Percentiles rank a stretch among this genome's conserved stretches.
Evolutionary conservation across 2,113 vertebrate genomes (phyloP).

Genomic region (Oenanthe melanoleuca): DNA sequence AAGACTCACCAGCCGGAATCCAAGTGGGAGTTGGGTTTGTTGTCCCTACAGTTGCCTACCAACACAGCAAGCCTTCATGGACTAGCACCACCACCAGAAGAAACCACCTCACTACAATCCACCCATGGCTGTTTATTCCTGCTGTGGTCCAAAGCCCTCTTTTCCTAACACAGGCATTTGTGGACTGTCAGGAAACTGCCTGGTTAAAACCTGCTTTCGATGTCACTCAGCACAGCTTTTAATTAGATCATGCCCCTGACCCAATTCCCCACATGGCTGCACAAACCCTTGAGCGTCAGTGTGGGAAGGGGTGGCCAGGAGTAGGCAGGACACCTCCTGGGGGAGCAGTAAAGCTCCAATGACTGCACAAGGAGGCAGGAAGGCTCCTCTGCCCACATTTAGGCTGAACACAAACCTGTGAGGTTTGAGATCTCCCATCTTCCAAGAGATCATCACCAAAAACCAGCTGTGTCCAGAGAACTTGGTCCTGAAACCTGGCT

Average conservation of each 20-base stretch:
- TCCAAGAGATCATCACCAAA: neutral
- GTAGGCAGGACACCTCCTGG: neutral
- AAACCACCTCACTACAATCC: neutral
- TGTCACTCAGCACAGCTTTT: neutral
- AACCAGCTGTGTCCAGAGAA: neutral
- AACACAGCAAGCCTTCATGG: neutral
- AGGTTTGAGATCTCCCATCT: neutral
- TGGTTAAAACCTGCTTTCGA: neutral
- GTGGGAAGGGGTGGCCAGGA: neutral
- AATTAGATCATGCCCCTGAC: conserved; percentile 16
- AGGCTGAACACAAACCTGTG: neutral
- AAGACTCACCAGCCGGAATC: neutral
- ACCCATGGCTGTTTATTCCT: neutral
- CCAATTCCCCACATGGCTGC: conserved; percentile 4
- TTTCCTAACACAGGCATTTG: neutral
- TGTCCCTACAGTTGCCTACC: neutral
- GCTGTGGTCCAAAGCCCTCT: neutral
- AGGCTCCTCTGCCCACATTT: neutral
- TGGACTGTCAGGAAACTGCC: neutral
- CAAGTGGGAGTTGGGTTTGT: neutral
- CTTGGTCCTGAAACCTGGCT: neutral
- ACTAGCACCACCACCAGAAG: neutral
- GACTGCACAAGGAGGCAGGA: neutral
- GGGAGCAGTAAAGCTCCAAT: neutral
- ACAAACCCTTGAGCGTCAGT: neutral